phyloP scores from a whole-genome alignment of 2,797 vertebrate species.

The Threskiornis aethiopicus region DNA sequence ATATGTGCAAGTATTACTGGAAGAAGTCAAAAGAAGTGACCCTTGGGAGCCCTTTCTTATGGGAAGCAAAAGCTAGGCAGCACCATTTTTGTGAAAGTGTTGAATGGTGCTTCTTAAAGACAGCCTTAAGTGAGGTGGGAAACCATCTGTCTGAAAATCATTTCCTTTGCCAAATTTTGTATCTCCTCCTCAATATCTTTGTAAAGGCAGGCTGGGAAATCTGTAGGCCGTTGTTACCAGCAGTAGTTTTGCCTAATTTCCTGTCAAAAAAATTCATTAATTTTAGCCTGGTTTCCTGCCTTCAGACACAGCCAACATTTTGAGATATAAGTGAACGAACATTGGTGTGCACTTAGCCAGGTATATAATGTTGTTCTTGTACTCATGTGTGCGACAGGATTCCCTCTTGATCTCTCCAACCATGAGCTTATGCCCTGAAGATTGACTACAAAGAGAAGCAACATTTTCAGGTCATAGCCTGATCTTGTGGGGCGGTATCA shows the following conservation, averaged over 20 bases:
- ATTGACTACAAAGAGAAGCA: background rate
- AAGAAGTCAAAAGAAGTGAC: background rate
- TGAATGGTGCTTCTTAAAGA: background rate
- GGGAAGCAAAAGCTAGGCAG: background rate
- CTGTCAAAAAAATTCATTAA: background rate
- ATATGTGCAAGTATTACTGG: background rate
- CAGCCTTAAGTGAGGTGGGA: background rate
- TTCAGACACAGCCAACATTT: background rate
- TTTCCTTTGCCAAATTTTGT: background rate
- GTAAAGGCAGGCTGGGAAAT: background rate
- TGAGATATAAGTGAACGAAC: background rate
- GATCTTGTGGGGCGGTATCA: background rate
- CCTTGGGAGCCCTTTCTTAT: background rate
- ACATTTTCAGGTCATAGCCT: background rate
- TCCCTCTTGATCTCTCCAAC: background rate
- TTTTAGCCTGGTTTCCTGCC: background rate
- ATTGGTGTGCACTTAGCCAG: background rate
- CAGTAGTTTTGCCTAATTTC: background rate
- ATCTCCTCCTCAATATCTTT: background rate
- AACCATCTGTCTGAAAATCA: slow-evolving; percentile 17
- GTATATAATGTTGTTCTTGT: background rate
- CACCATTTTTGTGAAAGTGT: background rate
- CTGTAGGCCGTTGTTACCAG: background rate
- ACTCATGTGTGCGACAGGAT: background rate
- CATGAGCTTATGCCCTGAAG: background rate